Base-by-base conservation (phyloP, 2,113 vertebrate genomes). In the Apodemus speciosus region DNA sequence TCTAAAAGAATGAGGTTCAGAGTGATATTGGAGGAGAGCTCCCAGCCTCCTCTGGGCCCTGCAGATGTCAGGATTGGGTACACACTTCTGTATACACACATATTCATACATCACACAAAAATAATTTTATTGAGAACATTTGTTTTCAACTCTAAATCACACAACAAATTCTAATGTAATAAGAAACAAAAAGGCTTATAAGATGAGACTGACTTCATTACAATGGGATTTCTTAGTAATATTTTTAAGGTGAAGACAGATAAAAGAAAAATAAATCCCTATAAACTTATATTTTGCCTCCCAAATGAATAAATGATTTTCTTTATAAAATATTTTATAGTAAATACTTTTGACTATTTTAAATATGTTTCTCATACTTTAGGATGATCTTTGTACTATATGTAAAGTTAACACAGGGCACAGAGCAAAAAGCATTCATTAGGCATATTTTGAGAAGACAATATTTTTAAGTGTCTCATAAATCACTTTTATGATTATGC, bases 391-490 rank as follows among this genome's bases (percentile, higher is more conserved):
- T 92, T 93, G 23, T 94, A 49, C 88, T 60, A 64, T 11, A 6
- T 71, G 71, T 72, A 84, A 56, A 27, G 94, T 93, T 91, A 69
- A 87, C 35, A 76, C 58, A 89, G 30, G 10, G 90, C 64, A 6
- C 62, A 95, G 94, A 84, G 43, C 80, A 95, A 80, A 1, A 69
- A 40, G 62, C 69, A 91, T 77, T 81, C 21, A 68, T 51, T 76
- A 84, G 40, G 96, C 20, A 0, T 46, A 85, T 94, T 84, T 81
- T 76, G 58, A 96, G 69, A 91, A 97, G 79, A 66, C 91, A 56
- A 9, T 94, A 71, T 69, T 16, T 66, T 90, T 80, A 16, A 27
- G 89, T 85, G 40, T 91, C 49, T 38, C 53, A 49, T 6, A n/a
- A 32, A 77, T 96, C 32, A 69, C 13, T 6, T 95, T 5, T 60